phyloP scores from a whole-genome alignment of 1,140 invertebrate species.

The Drosophila nikananu region DNA sequence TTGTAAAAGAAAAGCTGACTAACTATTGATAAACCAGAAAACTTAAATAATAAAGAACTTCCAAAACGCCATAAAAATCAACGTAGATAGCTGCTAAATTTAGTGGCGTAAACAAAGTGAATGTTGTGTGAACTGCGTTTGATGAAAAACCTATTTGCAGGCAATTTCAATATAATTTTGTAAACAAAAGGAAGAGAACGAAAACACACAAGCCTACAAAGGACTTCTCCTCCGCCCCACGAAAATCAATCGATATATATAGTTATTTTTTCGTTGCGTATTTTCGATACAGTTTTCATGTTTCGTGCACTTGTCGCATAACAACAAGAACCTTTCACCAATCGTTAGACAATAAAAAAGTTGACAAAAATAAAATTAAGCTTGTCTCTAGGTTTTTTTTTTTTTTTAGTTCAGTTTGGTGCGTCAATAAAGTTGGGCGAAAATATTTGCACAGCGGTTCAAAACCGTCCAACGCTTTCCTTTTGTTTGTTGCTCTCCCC shows the following conservation, averaged over 20 bases:
- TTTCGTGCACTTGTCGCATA: slow-evolving; percentile 34
- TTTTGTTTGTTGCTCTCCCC: slow-evolving; percentile 17
- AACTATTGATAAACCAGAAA: slow-evolving; percentile 8
- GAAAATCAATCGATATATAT: slow-evolving; percentile 39
- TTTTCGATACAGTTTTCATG: slow-evolving; percentile 27
- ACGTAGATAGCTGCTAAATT: slow-evolving; percentile 24
- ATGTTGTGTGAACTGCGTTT: slow-evolving; percentile 5
- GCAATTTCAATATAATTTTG: slow-evolving; percentile 26
- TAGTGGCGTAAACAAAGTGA: slow-evolving; percentile 25
- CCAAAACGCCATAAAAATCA: not conserved
- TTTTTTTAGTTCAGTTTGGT: slow-evolving; percentile 27
- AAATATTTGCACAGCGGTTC: slow-evolving; percentile 54
- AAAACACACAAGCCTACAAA: not conserved
- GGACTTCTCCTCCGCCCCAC: not conserved
- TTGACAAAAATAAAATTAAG: slow-evolving; percentile 55
- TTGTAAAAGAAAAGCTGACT: not conserved
- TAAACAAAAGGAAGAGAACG: slow-evolving; percentile 24
- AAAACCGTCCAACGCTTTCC: slow-evolving; percentile 18
- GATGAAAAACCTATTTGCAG: slow-evolving; percentile 29
- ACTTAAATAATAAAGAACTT: slow-evolving; percentile 10
- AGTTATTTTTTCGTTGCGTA: slow-evolving; percentile 26
- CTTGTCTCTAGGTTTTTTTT: slow-evolving; percentile 19
- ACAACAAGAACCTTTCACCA: slow-evolving; percentile 51
- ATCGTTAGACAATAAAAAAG: slow-evolving; percentile 55
- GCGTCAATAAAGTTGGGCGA: slow-evolving; percentile 53